Evolutionary conservation across 2,113 vertebrate genomes (phyloP), one percentile per base, ranked within the genome.

Genomic region (Pteruthius melanotis): DNA sequence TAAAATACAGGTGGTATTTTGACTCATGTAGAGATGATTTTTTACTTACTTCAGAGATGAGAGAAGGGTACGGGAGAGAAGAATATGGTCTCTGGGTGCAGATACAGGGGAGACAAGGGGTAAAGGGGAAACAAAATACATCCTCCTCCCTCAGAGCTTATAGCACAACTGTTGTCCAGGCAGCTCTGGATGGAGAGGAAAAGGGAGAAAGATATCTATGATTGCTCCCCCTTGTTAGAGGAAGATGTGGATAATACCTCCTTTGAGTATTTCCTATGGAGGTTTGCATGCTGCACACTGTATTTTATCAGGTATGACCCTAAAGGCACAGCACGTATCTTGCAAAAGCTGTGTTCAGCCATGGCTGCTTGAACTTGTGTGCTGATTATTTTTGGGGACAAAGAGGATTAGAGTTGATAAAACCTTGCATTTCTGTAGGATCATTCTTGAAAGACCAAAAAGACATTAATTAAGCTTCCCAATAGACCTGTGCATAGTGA

Each of bases 31-130:
- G 26, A 88, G 28, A 4, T 61, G 37, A 57, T 19, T 44, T 75
- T 87, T 85, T 47, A 31, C 33, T 76, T 52, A 53, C 15, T 52
- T 82, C 24, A 59, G 30, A 56, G 35, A 42, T 37, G 39, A 63
- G 33, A 40, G 21, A 37, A 82, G 12, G 17, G 11, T 47, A 16
- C 26, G 47, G 47, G 44, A 59, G 33, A 40, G 22, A n/a, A 82
- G 14, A 13, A 6, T 44, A 16, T 15, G 10, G 28, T 68, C 27
- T 49, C 21, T 76, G 37, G 5, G 3, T 50, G 15, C 0, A 0
- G 31, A 31, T 28, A 60, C 15, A 44, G 15, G 37, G n/a, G 26
- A 92, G 28, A 72, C 30, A 79, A 77, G 87, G 11, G 18, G 7
- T n/a, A 50, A 4, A 22, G 27, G 69, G 13, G 19, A 64, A 70